phyloP scores from a whole-genome alignment of 1,140 invertebrate species.

The Cotesia typhae region DNA sequence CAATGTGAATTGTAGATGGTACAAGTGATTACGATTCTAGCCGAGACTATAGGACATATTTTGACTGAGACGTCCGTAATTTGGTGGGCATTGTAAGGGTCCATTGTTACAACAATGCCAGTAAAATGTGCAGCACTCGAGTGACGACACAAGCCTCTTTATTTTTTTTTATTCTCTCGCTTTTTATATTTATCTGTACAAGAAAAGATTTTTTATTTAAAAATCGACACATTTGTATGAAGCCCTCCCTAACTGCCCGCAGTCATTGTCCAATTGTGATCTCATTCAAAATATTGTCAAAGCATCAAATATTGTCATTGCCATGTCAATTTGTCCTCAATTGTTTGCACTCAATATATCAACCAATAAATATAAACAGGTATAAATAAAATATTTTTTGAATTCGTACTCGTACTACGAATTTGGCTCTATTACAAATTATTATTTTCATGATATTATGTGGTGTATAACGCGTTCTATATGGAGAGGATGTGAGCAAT shows the following conservation, averaged over 20 bases:
- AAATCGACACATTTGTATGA: conserved; percentile 12
- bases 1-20: conserved; percentile 44
- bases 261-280: conserved; percentile 10
- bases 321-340: conserved; percentile 1
- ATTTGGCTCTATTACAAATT: no score
- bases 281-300: conserved; percentile 11
- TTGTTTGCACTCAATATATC: background rate
- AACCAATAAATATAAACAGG: background rate
- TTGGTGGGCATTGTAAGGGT: conserved; percentile 55
- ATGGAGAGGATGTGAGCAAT: conserved; percentile 42
- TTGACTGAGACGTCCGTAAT: conserved; percentile 61
- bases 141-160: conserved; percentile 37
- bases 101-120: conserved; percentile 49
- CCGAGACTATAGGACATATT: conserved; percentile 47
- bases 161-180: conserved; percentile 10
- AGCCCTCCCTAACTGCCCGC: conserved; percentile 3
- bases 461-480: background rate
- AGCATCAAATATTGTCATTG: background rate
- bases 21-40: conserved; percentile 50
- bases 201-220: background rate
- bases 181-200: conserved; percentile 9
- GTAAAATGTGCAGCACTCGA: conserved; percentile 41
- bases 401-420: background rate
- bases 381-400: no score
- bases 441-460: background rate